Evolutionary conservation across 2,797 vertebrate species (phyloP).

Genomic region (Poecilia velifera): DNA sequence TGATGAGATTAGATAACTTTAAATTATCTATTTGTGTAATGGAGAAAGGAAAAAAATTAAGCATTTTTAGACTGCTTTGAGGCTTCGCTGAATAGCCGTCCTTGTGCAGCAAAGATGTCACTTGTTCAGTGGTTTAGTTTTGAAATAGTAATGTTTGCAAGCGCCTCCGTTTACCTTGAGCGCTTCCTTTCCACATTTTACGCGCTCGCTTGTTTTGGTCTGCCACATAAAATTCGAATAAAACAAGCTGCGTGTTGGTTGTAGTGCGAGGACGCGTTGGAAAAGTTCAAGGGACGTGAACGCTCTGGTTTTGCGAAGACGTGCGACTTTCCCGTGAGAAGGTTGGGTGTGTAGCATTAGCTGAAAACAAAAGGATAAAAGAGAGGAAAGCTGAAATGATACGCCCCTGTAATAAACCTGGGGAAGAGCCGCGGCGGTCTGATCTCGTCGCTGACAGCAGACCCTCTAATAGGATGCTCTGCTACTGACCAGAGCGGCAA

Average conservation of each 20-base stretch:
- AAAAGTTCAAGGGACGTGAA: not conserved
- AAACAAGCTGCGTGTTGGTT: not conserved
- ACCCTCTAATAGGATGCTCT: conserved; percentile 45
- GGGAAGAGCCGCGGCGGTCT: conserved; percentile 41
- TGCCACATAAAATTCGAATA: not conserved
- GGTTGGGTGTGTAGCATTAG: conserved; percentile 32
- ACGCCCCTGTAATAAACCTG: conserved; percentile 49
- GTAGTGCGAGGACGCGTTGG: not conserved
- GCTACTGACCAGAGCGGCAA: conserved; percentile 70
- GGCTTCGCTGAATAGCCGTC: conserved; percentile 55
- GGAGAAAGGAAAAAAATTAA: not conserved
- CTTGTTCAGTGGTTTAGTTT: conserved; percentile 33
- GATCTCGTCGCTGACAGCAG: conserved; percentile 48
- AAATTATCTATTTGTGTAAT: no score
- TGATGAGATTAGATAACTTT: conserved; percentile 1
- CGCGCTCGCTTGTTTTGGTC: not conserved
- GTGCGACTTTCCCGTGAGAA: conserved; percentile 60
- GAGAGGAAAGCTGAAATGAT: conserved; percentile 39
- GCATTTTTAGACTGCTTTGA: conserved; percentile 51
- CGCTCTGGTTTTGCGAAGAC: not conserved
- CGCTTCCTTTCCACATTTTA: not conserved
- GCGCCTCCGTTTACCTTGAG: not conserved
- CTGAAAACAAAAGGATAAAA: conserved; percentile 40
- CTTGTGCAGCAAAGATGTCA: conserved; percentile 43
- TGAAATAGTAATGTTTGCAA: conserved; percentile 29